These are phyloP conservation scores for Elephantulus edwardii DNA, from an alignment of 2,113 vertebrate species.

Conservation along the genomic window DNA sequence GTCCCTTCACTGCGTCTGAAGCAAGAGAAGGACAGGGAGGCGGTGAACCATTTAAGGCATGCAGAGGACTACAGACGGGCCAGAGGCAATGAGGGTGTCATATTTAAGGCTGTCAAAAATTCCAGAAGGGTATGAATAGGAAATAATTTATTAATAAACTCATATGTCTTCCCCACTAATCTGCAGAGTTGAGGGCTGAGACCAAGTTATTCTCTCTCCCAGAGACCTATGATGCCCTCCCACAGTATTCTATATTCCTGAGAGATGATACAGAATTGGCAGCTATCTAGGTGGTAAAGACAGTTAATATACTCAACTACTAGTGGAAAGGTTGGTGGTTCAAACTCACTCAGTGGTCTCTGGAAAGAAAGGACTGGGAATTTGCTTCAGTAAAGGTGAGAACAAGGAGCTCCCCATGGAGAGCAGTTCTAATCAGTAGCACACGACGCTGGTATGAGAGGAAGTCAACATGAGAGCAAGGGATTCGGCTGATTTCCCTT, in stretches of 20 bases:
- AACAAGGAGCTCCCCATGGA: not conserved
- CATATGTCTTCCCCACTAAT: not conserved
- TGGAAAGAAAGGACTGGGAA: not conserved
- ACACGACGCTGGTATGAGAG: not conserved
- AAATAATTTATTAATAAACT: not conserved
- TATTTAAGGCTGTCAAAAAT: not conserved
- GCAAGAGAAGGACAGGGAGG: not conserved
- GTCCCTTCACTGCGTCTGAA: not conserved
- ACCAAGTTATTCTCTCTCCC: fast-evolving
- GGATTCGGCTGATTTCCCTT: not conserved
- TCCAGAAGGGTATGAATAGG: not conserved
- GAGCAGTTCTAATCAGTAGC: not conserved
- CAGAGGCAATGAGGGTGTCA: not conserved
- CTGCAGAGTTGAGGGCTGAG: not conserved
- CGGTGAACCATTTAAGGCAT: fast-evolving
- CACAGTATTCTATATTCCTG: not conserved
- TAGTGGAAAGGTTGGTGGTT: not conserved
- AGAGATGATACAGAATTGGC: not conserved
- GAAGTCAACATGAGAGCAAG: not conserved
- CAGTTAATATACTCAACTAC: not conserved
- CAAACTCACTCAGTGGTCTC: not conserved
- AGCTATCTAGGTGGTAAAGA: not conserved
- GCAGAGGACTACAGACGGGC: fast-evolving
- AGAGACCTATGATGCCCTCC: not conserved
- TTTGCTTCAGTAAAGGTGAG: not conserved